Conservation (phyloP, 2,888 invertebrate species). For the Nesidiocoris tenuis region DNA sequence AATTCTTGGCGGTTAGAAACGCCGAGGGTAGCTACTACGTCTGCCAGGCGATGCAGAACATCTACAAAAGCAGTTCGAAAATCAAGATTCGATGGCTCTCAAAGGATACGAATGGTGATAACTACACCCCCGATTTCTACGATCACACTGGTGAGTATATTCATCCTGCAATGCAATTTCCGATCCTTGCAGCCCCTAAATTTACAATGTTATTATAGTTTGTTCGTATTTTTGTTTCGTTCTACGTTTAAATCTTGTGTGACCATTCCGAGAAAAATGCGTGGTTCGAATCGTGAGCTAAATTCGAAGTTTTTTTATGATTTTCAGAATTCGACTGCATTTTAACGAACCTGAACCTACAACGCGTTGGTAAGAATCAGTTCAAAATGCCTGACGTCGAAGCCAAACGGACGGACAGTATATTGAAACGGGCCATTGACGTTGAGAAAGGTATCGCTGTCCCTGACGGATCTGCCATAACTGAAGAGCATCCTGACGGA, state of each 20-base stretch:
- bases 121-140: constrained; percentile 86
- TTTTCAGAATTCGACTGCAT: constrained; percentile 76
- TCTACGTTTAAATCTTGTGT: no score
- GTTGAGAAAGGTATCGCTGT: constrained; percentile 73
- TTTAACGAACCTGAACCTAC: constrained; percentile 77
- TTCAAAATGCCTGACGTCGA: constrained; percentile 73
- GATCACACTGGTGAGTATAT: constrained; percentile 74
- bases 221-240: no score
- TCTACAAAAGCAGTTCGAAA: constrained; percentile 78
- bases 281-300: no score
- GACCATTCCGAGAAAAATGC: no score
- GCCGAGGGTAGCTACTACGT: constrained; percentile 84
- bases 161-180: no score
- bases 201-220: no score
- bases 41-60: constrained; percentile 87
- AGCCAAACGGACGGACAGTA: constrained; percentile 74
- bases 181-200: no score
- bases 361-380: constrained; percentile 69
- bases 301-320: constrained; percentile 3
- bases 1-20: constrained; percentile 87
- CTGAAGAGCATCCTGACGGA: constrained; percentile 83
- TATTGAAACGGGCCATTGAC: constrained; percentile 77
- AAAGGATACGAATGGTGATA: constrained; percentile 63
- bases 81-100: constrained; percentile 90
- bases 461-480: constrained; percentile 58